phyloP scores from a whole-genome alignment of 2,888 invertebrate species.

The Hirudinaria manillensis region DNA sequence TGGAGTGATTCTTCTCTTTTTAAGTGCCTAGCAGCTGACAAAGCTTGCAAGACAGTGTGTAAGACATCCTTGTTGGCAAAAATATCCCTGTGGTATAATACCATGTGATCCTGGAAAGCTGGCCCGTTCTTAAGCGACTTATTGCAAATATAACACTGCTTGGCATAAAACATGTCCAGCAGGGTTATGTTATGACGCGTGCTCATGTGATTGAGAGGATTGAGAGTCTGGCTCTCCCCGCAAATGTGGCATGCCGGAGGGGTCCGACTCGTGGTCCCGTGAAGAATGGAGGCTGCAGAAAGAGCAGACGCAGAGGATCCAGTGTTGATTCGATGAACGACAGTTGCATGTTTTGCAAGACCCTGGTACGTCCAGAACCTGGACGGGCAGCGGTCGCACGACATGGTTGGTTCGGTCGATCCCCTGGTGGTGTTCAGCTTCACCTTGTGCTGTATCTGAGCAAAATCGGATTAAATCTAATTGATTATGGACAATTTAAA shows the following conservation, averaged over 20 bases:
- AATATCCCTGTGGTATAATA: conserved; percentile 34
- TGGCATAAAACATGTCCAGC: conserved; percentile 35
- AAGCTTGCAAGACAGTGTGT: conserved; percentile 34
- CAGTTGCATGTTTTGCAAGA: conserved; percentile 33
- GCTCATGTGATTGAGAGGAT: conserved; percentile 36
- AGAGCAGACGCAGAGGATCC: conserved; percentile 11
- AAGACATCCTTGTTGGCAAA: conserved; percentile 36
- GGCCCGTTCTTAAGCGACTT: conserved; percentile 30
- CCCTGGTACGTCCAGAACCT: conserved; percentile 37
- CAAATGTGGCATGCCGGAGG: conserved; percentile 33
- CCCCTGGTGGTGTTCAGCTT: conserved; percentile 32
- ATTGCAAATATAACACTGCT: conserved; percentile 35
- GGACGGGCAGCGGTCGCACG: conserved; percentile 33
- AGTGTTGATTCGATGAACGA: conserved; percentile 30
- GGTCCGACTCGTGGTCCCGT: neutral
- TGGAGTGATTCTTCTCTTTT: conserved; percentile 31
- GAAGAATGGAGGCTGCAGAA: neutral
- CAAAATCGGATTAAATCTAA: neutral
- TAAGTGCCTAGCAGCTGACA: conserved; percentile 33
- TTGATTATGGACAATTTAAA: neutral
- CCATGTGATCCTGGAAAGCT: conserved; percentile 36
- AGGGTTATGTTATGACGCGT: conserved; percentile 35
- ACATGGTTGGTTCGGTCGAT: conserved; percentile 31
- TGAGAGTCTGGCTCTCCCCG: conserved; percentile 31
- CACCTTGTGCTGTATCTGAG: conserved; percentile 33